Evolutionary conservation across 2,888 invertebrate genomes (phyloP).

Genomic region (Pemphredon lugubris): DNA sequence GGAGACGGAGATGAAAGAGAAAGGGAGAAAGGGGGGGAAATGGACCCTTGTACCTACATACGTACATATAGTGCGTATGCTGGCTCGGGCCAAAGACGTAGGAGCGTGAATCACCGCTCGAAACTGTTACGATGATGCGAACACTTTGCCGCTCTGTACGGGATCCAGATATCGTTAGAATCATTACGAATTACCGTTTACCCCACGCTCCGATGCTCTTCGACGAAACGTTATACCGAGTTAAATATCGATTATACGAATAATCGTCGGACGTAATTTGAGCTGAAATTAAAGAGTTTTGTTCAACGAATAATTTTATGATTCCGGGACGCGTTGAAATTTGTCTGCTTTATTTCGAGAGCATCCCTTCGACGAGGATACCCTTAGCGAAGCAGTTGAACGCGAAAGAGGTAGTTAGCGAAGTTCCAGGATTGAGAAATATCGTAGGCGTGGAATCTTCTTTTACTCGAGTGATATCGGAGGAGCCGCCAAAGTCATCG

Average conservation of each 20-base stretch:
- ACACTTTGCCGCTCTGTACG: conserved; percentile 11
- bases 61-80: too few relatives aligned
- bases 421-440: background rate
- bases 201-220: conserved; percentile 12
- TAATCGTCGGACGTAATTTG: conserved; percentile 3
- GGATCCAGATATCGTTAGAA: conserved; percentile 36
- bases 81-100: conserved; percentile 11
- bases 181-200: conserved; percentile 41
- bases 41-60: conserved; percentile 21
- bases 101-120: conserved; percentile 25
- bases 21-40: conserved; percentile 14
- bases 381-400: background rate
- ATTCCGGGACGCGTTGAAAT: conserved; percentile 7
- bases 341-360: too few relatives aligned
- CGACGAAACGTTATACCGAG: conserved; percentile 1
- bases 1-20: background rate
- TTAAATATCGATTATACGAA: conserved; percentile 2
- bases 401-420: background rate
- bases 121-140: conserved; percentile 8
- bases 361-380: too few relatives aligned
- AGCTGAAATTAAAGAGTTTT: too few relatives aligned
- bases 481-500: conserved; percentile 39
- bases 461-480: conserved; percentile 30
- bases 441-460: background rate
- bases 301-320: conserved; percentile 23